phyloP scores from a whole-genome alignment of 2,888 invertebrate genomes.

The Sycophila texana region DNA sequence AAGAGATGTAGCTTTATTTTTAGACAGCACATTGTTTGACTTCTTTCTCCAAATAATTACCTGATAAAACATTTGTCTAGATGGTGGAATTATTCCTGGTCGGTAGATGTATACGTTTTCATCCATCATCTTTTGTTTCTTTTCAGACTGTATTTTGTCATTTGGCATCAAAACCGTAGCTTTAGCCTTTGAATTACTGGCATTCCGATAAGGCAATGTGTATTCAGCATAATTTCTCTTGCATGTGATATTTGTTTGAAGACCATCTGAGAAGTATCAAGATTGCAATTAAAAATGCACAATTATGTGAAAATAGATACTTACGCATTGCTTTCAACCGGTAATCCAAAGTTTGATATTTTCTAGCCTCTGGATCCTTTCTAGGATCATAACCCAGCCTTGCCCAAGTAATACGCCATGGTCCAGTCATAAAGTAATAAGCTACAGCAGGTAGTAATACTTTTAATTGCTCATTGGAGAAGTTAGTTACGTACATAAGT shows the following conservation, averaged over 20 bases:
- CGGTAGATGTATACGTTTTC: conserved; percentile 80
- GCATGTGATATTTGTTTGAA: conserved; percentile 77
- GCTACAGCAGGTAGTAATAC: conserved; percentile 89
- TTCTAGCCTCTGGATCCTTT: conserved; percentile 84
- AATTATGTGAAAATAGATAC: conserved; percentile 48
- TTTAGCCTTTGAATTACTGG: conserved; percentile 74
- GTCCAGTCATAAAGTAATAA: conserved; percentile 91
- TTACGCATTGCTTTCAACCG: conserved; percentile 82
- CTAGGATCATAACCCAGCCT: conserved; percentile 94
- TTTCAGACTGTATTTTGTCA: conserved; percentile 63
- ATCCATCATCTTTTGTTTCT: conserved; percentile 69
- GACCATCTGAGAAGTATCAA: conserved; percentile 73
- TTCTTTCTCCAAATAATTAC: conserved; percentile 73
- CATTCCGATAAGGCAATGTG: conserved; percentile 75
- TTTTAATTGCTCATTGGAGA: conserved; percentile 82
- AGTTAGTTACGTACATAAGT: conserved; percentile 81
- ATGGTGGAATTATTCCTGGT: conserved; percentile 86
- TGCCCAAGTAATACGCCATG: conserved; percentile 95
- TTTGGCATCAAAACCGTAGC: conserved; percentile 68
- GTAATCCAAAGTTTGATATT: conserved; percentile 93
- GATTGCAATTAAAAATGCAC: conserved; percentile 11
- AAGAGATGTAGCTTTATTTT: no score
- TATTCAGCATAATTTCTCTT: conserved; percentile 77
- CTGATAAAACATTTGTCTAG: conserved; percentile 93
- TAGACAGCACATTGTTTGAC: not conserved